Base-by-base conservation (phyloP, 2,797 vertebrate species). In the Sphaeramia orbicularis region DNA sequence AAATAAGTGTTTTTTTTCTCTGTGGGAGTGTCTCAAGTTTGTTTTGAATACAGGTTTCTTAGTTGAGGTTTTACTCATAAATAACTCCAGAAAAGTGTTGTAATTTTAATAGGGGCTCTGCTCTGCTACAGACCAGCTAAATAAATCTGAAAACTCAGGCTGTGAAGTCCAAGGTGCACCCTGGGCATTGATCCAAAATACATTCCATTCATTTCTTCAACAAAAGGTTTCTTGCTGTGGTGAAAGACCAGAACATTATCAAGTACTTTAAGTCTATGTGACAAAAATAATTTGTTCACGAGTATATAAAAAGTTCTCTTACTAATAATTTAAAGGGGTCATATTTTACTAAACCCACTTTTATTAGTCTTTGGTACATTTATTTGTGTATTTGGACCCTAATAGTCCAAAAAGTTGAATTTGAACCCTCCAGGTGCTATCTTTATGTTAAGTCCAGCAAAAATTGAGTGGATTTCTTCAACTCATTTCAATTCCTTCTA, bases 131-230 rank as follows among this genome's bases (percentile, higher is more conserved):
- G 15, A 11, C 12, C 15, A 14, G 61, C 24, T 58, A 65, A 67
- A 73, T 45, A 48, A 75, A 47, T 65, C 37, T 70, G 70, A 69
- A 86, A 67, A 69, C 44, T 36, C 41, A 58, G 54, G 47, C 68
- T 38, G 18, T 59, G 58, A 65, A 79, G 76, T 87, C 66, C 83
- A 82, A 80, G 83, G 87, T 86, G 68, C 80, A 80, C 63, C 58
- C 81, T 62, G 62, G 84, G 84, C 78, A 59, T 15, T 4, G 15
- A 19, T 75, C 85, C 87, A 86, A 80, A 75, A 74, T 38, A 21
- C 90, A 92, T 88, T 92, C 89, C 86, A 77, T 53, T 85, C 86
- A 82, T 90, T 83, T 88, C 81, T 86, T 66, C 69, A 47, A 35
- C 45, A 65, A 74, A 87, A 79, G 80, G 83, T 80, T 78, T 66